Base-by-base conservation (phyloP, 2,113 vertebrate species). In the Chaenogobius annularis region DNA sequence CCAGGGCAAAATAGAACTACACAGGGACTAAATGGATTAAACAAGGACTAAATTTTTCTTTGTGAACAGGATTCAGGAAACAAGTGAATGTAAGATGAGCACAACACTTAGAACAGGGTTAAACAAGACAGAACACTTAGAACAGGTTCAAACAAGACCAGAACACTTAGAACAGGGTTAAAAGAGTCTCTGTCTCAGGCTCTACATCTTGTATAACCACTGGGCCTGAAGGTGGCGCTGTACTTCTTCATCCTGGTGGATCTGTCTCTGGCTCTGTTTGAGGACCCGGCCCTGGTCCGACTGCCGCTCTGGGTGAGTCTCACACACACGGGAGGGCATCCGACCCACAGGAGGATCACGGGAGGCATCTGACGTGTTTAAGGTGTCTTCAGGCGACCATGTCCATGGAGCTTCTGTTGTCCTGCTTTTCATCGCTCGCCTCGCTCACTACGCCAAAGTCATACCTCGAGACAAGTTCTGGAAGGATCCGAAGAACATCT, bases 401-500 rank as follows among this genome's bases (percentile, higher is more conserved):
- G 9, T 5, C 94, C 66, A 80, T 89, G 0, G 96, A 98, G 91
- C 90, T 96, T 7, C 15, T 96, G 43, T 97, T 65, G 91, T 98
- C 54, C 68, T 93, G 22, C 93, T 90, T 12, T 98, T 98, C 87
- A 88, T 93, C 0, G 55, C 87, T 0, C 93, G 97, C 0, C 88
- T 98, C 10, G 59, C 92, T 0, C 97, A 98, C 70, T 98, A 95
- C 77, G 94, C 95, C 35, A 94, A 93, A 70, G 93, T 98, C 67
- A 96, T 95, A 31, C 93, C 91, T 37, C 88, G 87, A 3, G 83
- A 72, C 0, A 86, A 94, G n/a, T 98, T 99, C 89, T 98, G 97
- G 96, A 98, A 94, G 80, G 97, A 98, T 72, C 93, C 94, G 9
- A 97, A 98, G 77, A 98, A 98, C 83, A 96, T 99, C 87, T 97